These are phyloP conservation scores for Anniella stebbinsi DNA, from an alignment of 2,797 vertebrate species.

Conservation along the genomic window DNA sequence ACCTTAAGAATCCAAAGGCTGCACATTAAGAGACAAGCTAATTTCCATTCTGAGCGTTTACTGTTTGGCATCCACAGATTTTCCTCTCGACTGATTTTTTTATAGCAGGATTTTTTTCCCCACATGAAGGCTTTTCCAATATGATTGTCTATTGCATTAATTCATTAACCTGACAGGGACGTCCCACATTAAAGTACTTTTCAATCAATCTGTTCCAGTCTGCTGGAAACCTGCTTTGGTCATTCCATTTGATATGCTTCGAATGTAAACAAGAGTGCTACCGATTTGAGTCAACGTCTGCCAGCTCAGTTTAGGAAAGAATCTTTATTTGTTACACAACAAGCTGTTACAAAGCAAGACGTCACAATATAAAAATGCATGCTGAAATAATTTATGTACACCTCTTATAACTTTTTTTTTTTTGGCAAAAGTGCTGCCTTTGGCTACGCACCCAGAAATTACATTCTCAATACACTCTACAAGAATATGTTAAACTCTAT, in stretches of 20 bases:
- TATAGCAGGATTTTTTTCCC: slow-evolving; percentile 7
- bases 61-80: slow-evolving; percentile 39
- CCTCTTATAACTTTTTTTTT: not conserved
- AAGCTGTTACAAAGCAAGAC: slow-evolving; percentile 38
- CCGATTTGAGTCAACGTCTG: slow-evolving; percentile 32
- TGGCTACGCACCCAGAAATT: not conserved
- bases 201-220: slow-evolving; percentile 59
- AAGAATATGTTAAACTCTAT: slow-evolving; percentile 10
- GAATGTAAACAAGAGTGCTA: slow-evolving; percentile 44
- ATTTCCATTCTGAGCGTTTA: slow-evolving; percentile 58
- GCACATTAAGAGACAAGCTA: slow-evolving; percentile 28
- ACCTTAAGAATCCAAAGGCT: slow-evolving; percentile 20
- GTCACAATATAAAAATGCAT: not conserved
- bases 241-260: slow-evolving; percentile 45
- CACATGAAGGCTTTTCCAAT: slow-evolving; percentile 48
- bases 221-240: slow-evolving; percentile 51
- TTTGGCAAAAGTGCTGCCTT: slow-evolving; percentile 18
- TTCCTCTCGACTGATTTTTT: slow-evolving; percentile 56
- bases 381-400: slow-evolving; percentile 43
- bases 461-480: not conserved
- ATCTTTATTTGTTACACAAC: slow-evolving; percentile 18
- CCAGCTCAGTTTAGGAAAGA: slow-evolving; percentile 14
- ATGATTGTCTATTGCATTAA: slow-evolving; percentile 63
- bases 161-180: slow-evolving; percentile 63
- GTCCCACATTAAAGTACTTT: slow-evolving; percentile 55